A percentile compares a stretch with the other conserved stretches of the same genome.
Conservation (phyloP, 2,888 invertebrate genomes). For the Stenichneumon culpator region DNA sequence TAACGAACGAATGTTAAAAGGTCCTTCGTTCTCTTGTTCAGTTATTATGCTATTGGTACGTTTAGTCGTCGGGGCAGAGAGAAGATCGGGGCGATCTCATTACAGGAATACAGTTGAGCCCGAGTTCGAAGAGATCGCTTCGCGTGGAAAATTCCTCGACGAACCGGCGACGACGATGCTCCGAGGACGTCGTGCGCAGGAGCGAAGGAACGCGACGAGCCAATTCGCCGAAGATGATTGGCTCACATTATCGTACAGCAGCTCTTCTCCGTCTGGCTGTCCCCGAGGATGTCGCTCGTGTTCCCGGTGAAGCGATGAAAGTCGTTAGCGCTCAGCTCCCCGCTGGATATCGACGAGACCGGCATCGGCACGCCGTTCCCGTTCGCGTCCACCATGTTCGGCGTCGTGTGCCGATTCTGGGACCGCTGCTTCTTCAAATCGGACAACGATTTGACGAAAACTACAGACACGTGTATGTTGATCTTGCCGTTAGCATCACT, state of each 20-base stretch:
- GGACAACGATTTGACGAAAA: constrained; percentile 94
- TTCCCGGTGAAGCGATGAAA: constrained; percentile 88
- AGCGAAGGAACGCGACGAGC: constrained; percentile 32
- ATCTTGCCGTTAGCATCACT: constrained; percentile 93
- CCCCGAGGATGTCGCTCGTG: constrained; percentile 92
- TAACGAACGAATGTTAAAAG: constrained; percentile 13
- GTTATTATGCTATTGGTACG: constrained; percentile 10
- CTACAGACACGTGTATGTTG: constrained; percentile 94
- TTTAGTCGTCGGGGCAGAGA: neutral
- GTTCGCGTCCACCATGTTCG: constrained; percentile 85
- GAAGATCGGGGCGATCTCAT: neutral
- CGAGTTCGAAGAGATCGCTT: constrained; percentile 4
- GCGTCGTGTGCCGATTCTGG: constrained; percentile 91
- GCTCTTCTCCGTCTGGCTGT: constrained; percentile 89
- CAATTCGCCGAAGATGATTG: neutral
- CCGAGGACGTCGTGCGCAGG: neutral
- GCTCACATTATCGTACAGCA: constrained; percentile 91
- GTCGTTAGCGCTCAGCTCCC: constrained; percentile 84
- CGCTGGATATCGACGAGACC: constrained; percentile 82
- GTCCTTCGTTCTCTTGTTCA: neutral
- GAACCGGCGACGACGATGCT: neutral
- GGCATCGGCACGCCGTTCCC: constrained; percentile 86
- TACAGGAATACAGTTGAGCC: neutral
- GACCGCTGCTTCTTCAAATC: constrained; percentile 97
- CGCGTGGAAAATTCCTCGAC: constrained; percentile 27